A percentile compares a stretch with the other conserved stretches of the same genome.
These are phyloP conservation scores for Pammene aurita DNA, from an alignment of 2,888 invertebrate species.

Conservation along the genomic window DNA sequence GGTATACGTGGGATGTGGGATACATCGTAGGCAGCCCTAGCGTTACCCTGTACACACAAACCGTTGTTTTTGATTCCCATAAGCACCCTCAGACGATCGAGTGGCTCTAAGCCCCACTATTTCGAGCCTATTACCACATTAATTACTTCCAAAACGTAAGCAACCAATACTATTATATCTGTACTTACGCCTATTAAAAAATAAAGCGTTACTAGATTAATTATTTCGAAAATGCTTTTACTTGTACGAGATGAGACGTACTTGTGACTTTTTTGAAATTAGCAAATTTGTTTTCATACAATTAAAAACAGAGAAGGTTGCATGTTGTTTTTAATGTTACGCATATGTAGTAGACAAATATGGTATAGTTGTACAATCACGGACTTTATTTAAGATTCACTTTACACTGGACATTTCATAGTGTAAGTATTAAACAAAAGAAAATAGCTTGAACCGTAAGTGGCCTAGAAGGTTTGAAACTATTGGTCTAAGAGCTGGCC, in stretches of 20 bases:
- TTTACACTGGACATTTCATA: too few relatives aligned
- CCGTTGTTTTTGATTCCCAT: constrained; percentile 33
- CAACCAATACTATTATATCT: not conserved
- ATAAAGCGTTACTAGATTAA: not conserved
- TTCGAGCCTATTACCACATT: constrained; percentile 22
- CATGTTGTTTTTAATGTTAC: not conserved
- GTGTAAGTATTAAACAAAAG: too few relatives aligned
- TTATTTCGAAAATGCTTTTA: not conserved
- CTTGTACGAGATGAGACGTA: not conserved
- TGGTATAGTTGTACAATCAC: too few relatives aligned
- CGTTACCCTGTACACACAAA: constrained; percentile 12
- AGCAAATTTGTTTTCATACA: constrained; percentile 1
- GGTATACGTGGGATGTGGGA: too few relatives aligned
- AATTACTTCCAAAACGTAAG: not conserved
- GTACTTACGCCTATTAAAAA: not conserved
- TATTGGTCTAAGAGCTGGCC: too few relatives aligned
- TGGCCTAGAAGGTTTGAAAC: too few relatives aligned
- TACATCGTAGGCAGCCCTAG: constrained; percentile 24
- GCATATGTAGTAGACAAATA: not conserved
- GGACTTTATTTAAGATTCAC: too few relatives aligned
- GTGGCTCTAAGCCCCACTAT: constrained; percentile 21
- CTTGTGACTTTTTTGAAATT: not conserved
- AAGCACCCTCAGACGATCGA: constrained; percentile 25
- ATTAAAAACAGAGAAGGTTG: not conserved
- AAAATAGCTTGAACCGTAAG: too few relatives aligned